Evolutionary conservation across 2,113 vertebrate genomes (phyloP), one percentile per base, ranked within the genome.

Genomic region (Athene cunicularia): DNA sequence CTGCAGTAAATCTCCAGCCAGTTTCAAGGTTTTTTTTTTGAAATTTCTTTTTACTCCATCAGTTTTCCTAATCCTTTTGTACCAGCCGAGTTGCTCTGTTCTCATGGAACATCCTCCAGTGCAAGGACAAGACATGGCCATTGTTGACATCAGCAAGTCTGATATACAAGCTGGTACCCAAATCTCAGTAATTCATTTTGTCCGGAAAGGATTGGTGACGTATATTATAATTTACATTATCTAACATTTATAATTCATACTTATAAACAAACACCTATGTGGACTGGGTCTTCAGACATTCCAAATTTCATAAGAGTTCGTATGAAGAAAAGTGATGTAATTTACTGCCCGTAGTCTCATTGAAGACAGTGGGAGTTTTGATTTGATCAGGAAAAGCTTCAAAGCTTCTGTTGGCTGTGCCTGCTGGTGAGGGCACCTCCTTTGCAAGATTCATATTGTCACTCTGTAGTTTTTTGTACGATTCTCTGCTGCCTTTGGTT

Each of bases 1-100:
- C 45, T 97, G 91, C 95, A 93, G 76, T 92, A 94, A 95, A 93
- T 71, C 52, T 94, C 56, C 0, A 32, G 72, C 56, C 55, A 58
- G 82, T 94, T 63, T 45, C 64, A 88, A 71, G 41, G 28, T 11
- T 56, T 41, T 43, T 91, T 63, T 18, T 59, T 59, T 26, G 18
- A 73, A 52, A 77, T 93, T 96, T 58, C 28, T 86, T 71, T 91
- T 87, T 53, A 56, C 43, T 94, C 83, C n/a, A 37, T 52, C 32
- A 49, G 27, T 88, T 95, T 59, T 93, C 32, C 45, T 90, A 58
- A 90, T 90, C 33, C 45, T 93, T 90, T 82, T 80, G 74, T 32
- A 11, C n/a, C 58, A 88, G 56, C 79, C 85, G 86, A 84, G 28
- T 76, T 91, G 52, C n/a, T 62, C 67, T 12, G 26, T 67, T 49